Percentiles rank a stretch among this genome's conserved stretches.
These are phyloP conservation scores for Chlorodrepanis virens DNA, from an alignment of 2,113 vertebrate species.

Conservation along the genomic window DNA sequence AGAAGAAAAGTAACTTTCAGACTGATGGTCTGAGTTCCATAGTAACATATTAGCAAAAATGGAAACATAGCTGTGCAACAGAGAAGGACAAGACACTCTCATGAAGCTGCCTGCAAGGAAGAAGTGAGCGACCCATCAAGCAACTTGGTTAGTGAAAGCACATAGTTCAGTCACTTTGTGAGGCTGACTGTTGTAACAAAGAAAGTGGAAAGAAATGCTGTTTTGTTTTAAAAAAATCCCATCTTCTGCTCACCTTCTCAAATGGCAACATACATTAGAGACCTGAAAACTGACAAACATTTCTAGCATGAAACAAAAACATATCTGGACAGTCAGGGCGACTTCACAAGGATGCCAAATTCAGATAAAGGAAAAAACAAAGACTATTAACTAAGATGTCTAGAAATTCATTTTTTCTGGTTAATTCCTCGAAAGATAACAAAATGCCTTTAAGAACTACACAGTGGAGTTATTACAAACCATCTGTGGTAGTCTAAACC, in stretches of 20 bases:
- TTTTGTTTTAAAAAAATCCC: background rate
- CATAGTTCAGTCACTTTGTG: background rate
- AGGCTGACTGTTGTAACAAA: background rate
- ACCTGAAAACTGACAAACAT: background rate
- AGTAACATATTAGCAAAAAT: background rate
- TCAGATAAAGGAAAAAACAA: background rate
- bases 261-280: background rate
- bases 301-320: background rate
- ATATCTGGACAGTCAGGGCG: background rate
- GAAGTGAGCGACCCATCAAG: constrained; percentile 9
- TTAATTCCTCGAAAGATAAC: background rate
- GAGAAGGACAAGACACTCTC: background rate
- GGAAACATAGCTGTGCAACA: background rate
- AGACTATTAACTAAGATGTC: background rate
- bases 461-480: background rate
- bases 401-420: background rate
- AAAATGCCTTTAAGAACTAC: background rate
- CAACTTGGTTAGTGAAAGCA: constrained; percentile 44
- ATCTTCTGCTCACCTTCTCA: background rate
- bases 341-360: background rate
- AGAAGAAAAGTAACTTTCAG: background rate
- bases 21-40: background rate
- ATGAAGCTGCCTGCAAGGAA: constrained; percentile 36
- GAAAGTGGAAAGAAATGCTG: background rate
- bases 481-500: background rate